Conservation (phyloP, 1,140 invertebrate species). For the Aethina tumida region DNA sequence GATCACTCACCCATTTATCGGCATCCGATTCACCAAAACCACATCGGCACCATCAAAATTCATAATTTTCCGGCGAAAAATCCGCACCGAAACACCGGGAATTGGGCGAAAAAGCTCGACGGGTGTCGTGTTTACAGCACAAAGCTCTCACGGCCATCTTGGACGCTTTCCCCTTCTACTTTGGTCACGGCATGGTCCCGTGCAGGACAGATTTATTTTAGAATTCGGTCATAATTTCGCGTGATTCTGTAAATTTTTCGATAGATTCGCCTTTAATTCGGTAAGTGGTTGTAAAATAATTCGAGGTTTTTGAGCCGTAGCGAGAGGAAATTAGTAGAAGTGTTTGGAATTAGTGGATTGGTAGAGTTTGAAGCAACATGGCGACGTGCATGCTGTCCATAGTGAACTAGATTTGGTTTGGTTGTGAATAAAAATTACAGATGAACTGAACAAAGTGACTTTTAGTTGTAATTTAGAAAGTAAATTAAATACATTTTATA, state of each 20-base stretch:
- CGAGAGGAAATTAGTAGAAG: slow-evolving; percentile 5
- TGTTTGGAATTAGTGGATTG: slow-evolving; percentile 12
- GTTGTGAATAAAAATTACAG: no score
- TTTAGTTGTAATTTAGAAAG: no score
- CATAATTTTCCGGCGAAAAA: no score
- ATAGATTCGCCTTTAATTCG: slow-evolving; percentile 2
- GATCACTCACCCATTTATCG: no score
- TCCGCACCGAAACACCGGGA: no score
- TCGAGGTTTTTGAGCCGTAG: slow-evolving; percentile 4
- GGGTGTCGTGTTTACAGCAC: neutral
- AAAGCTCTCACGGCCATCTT: slow-evolving; percentile 26
- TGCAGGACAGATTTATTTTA: slow-evolving; percentile 20
- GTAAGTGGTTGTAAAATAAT: slow-evolving; percentile 4
- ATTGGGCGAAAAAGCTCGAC: neutral
- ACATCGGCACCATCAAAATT: no score
- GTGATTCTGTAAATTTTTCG: slow-evolving; percentile 1
- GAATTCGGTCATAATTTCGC: slow-evolving; percentile 17
- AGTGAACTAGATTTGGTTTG: slow-evolving; percentile 7
- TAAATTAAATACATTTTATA: no score
- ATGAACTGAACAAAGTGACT: no score
- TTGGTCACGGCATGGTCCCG: slow-evolving; percentile 13
- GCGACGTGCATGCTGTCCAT: slow-evolving; percentile 16
- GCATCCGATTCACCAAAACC: no score
- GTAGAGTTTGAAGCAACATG: slow-evolving; percentile 13
- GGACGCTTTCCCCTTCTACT: slow-evolving; percentile 24